Base-by-base conservation (phyloP, 1,140 invertebrate genomes). In the Drosophila parabipectinata region DNA sequence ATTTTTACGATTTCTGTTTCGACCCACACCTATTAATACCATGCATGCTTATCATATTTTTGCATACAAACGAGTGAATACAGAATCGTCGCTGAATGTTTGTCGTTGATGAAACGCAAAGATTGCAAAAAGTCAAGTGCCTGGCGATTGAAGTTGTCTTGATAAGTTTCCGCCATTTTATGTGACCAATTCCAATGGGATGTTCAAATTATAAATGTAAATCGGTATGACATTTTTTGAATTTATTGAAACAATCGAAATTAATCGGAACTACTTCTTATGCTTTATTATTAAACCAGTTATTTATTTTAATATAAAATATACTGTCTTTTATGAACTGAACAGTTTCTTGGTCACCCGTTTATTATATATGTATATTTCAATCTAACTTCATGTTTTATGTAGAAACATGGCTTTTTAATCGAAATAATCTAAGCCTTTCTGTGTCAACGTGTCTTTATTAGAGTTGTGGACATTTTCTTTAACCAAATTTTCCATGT, bases 1-100 rank as follows among this genome's bases (percentile, higher is more conserved):
- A 44, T 44, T 44, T 44, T 14, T 39, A 53, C 39, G 60, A 55
- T 52, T 74, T 44, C 37, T 32, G 30, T 39, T 52, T 55, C 37
- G 53, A 10, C 45, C 68, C 37, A 54, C 51, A 64, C 45, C 52
- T 69, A 69, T 66, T 77, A 72, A 69, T 81, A 28, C 26, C 26
- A 57, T 80, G 77, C 57, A 69, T 68, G 60, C 77, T 80, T 76
- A 77, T 85, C 73, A 84, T 84, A 85, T 85, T 80, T 84, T 80
- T 77, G 80, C 72, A 84, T 81, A 84, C 51, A 30, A 28, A 28
- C 26, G 26, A 28, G 26, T 32, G 15, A 77, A 77, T 78, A 12
- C 39, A 21, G 50, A 57, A 12, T 64, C 47, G 37, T 74, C 44
- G 26, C 5, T 15, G 53, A 63, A 39, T 73, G 58, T 52, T 48